phyloP scores from a whole-genome alignment of 2,888 invertebrate genomes.

The Polydrusus pterygomalis region DNA sequence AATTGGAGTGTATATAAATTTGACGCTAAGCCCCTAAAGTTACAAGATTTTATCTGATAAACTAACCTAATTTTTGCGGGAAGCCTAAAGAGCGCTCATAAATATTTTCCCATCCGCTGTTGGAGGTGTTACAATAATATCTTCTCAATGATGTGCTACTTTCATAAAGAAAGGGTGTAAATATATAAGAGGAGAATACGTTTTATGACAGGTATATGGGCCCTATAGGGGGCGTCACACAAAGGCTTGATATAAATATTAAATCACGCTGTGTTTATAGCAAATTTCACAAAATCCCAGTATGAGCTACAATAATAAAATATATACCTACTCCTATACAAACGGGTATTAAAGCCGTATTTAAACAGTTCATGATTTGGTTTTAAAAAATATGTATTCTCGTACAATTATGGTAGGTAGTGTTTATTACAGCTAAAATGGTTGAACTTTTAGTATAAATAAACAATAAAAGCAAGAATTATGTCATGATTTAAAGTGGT shows the following conservation, averaged over 20 bases:
- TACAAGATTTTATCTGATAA: slow-evolving; percentile 3
- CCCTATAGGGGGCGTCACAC: slow-evolving; percentile 46
- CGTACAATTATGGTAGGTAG: neutral
- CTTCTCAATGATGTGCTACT: slow-evolving; percentile 36
- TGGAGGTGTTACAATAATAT: slow-evolving; percentile 37
- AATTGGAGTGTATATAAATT: no score
- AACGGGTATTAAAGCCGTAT: slow-evolving; percentile 37
- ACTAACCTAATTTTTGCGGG: slow-evolving; percentile 19
- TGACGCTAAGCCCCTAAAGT: neutral
- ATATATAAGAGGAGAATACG: slow-evolving; percentile 46
- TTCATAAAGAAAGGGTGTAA: slow-evolving; percentile 46
- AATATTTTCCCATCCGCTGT: slow-evolving; percentile 14
- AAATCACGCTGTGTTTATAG: slow-evolving; percentile 63
- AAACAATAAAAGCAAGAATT: no score
- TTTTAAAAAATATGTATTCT: slow-evolving; percentile 16
- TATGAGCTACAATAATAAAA: slow-evolving; percentile 53
- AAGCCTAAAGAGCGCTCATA: slow-evolving; percentile 10
- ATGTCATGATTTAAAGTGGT: no score
- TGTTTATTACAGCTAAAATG: no score
- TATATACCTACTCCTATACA: slow-evolving; percentile 41
- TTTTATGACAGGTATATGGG: slow-evolving; percentile 48
- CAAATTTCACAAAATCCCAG: slow-evolving; percentile 60
- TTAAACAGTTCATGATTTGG: slow-evolving; percentile 25
- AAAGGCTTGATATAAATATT: slow-evolving; percentile 57
- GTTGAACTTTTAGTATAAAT: no score